Evolutionary conservation across 2,113 vertebrate genomes (phyloP).

Genomic region (Leucoraja erinaceus): DNA sequence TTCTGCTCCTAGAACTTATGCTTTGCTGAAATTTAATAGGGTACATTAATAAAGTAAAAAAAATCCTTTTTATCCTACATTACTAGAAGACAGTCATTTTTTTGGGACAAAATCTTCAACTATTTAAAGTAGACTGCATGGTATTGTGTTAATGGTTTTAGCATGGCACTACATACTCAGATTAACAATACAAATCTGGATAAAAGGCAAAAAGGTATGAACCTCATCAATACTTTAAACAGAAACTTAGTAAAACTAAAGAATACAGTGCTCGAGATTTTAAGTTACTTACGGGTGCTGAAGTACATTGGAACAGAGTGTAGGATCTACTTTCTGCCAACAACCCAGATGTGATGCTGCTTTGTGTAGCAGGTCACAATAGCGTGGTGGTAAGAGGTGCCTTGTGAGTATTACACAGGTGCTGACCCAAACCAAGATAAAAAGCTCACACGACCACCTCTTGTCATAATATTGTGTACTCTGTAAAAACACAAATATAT

Average conservation of each 20-base stretch:
- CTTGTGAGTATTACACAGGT: conserved; percentile 92
- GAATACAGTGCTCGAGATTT: no score
- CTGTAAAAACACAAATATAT: conserved; percentile 50
- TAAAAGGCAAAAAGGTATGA: neutral
- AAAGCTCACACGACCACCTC: conserved; percentile 95
- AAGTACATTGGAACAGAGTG: conserved; percentile 89
- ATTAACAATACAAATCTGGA: neutral
- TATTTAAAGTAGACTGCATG: neutral
- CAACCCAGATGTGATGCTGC: conserved; percentile 92
- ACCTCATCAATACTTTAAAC: neutral
- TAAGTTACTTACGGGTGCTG: conserved; percentile 81
- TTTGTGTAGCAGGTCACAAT: conserved; percentile 93
- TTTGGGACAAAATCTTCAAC: neutral
- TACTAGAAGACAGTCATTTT: neutral
- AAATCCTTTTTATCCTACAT: neutral
- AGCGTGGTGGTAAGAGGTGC: conserved; percentile 82
- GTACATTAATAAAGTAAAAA: no score
- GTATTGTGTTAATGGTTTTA: neutral
- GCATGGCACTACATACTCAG: no score
- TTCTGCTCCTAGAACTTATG: no score
- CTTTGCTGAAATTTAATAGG: no score
- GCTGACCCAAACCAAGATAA: conserved; percentile 91
- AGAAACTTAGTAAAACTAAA: neutral
- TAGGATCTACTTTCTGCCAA: conserved; percentile 97
- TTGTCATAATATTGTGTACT: conserved; percentile 98